Evolutionary conservation across 2,113 vertebrate genomes (phyloP), one percentile per base, ranked within the genome.

Genomic region (Aphyosemion australe): DNA sequence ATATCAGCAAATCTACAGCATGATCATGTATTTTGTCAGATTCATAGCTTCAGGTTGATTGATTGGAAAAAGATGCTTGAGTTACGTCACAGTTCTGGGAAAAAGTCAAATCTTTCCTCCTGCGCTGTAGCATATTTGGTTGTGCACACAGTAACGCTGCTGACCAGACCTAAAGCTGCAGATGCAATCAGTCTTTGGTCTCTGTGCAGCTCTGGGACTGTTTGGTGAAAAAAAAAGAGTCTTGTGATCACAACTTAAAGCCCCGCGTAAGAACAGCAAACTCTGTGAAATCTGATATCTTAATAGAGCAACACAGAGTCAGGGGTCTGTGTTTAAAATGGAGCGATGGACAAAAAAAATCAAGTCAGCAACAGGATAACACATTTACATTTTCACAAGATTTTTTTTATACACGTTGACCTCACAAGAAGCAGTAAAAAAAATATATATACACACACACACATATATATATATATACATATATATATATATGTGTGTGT

Each of bases 231-330:
- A 43, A 63, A 45, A 3, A 10, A 72, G 63, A 78, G 43, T 64
- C 80, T 56, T 66, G 69, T 85, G 78, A 84, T 11, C 64, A 61
- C 66, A 49, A 69, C 26, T 14, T 43, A 70, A 45, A 59, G 61
- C 55, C 47, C 68, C 56, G 66, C 61, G 74, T 49, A 60, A 80
- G 68, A 82, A 75, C 43, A 56, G 72, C 73, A 64, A 61, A 70
- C 42, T 74, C 72, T 61, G 79, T 55, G 70, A 87, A 84, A 74
- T 77, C 26, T 1, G 32, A 79, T 78, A 77, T 86, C 80, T 66
- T 81, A 79, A 82, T 45, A 52, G 68, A 75, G 63, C 18, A 64
- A 51, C 58, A 76, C 68, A 66, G 47, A 48, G 46, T 52, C 41
- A 34, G 45, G 10, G 57, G 34, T 76, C 21, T 52, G 74, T 82